phyloP scores from a whole-genome alignment of 2,888 invertebrate genomes.

The Pheosia tremula region DNA sequence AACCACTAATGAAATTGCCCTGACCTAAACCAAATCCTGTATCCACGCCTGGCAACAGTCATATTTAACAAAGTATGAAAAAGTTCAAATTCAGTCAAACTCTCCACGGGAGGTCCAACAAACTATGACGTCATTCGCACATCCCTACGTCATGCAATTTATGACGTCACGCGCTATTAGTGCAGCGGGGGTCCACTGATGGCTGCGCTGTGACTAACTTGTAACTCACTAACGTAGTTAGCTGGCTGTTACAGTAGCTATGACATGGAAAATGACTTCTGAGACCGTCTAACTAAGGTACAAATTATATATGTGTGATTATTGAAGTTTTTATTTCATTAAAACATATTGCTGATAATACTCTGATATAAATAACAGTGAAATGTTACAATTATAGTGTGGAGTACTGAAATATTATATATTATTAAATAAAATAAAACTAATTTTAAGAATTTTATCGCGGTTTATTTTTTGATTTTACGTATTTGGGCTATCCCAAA shows the following conservation, averaged over 20 bases:
- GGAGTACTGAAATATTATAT: too few relatives aligned
- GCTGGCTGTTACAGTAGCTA: constrained; percentile 4
- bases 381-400: too few relatives aligned
- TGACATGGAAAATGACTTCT: constrained; percentile 3
- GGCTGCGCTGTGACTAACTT: constrained; percentile 10
- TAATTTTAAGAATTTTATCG: too few relatives aligned
- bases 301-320: neutral
- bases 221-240: constrained; percentile 6
- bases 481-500: too few relatives aligned
- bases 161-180: constrained; percentile 67
- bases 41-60: neutral
- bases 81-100: too few relatives aligned
- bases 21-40: too few relatives aligned
- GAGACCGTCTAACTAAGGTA: neutral
- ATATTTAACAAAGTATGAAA: too few relatives aligned
- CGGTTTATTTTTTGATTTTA: too few relatives aligned
- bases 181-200: constrained; percentile 28
- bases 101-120: neutral
- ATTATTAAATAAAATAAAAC: too few relatives aligned
- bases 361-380: too few relatives aligned
- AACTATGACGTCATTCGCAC: constrained; percentile 45
- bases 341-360: neutral
- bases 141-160: constrained; percentile 46
- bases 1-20: too few relatives aligned
- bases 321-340: neutral